phyloP scores from a whole-genome alignment of 2,797 vertebrate genomes.

The Chelon auratus region DNA sequence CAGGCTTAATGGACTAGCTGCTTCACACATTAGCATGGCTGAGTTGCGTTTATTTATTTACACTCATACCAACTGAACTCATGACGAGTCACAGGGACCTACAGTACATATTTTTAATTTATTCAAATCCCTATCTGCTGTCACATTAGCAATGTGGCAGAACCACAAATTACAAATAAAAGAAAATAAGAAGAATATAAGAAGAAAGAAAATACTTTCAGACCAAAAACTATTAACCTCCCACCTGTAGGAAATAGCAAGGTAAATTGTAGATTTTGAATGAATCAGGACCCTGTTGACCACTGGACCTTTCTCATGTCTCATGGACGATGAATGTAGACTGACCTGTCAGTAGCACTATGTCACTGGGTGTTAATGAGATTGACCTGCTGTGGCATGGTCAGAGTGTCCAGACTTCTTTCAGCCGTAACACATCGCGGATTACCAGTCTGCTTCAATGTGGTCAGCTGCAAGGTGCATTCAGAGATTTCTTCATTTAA shows the following conservation, averaged over 20 bases:
- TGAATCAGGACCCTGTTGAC: too few species aligned
- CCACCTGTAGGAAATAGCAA: neutral
- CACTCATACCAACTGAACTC: neutral
- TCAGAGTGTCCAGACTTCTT: neutral
- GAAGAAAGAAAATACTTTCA: neutral
- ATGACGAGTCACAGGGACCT: neutral
- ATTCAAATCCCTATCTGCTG: too few species aligned
- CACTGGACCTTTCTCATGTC: neutral
- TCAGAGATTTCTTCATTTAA: neutral
- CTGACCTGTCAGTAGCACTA: neutral
- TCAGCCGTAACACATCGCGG: conserved; percentile 2
- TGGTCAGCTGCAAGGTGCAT: neutral
- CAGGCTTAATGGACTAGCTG: conserved; percentile 31
- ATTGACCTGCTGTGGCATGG: conserved; percentile 24
- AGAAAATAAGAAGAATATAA: too few species aligned
- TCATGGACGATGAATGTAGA: neutral
- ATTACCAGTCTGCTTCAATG: neutral
- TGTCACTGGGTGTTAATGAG: conserved; percentile 28
- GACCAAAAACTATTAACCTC: neutral
- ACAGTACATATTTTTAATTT: too few species aligned
- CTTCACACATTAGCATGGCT: neutral
- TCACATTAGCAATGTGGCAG: neutral
- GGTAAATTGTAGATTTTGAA: neutral
- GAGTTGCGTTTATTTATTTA: conserved; percentile 29
- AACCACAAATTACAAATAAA: neutral